phyloP scores from a whole-genome alignment of 37 sponge, comb jelly and placozoan genomes.

The Amphimedon queenslandica region DNA sequence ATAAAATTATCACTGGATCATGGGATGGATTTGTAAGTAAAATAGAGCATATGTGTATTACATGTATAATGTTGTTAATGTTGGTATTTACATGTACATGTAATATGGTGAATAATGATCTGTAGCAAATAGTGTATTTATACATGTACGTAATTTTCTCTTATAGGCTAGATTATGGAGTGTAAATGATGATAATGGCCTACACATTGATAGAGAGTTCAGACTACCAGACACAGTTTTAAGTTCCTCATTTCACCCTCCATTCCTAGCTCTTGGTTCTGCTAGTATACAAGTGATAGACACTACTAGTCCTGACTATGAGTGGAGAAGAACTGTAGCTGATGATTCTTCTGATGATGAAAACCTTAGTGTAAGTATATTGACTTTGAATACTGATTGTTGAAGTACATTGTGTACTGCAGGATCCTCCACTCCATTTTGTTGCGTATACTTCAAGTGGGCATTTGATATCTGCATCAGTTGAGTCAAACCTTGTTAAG shows the following conservation, averaged over 20 bases:
- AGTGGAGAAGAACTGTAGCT: constrained; percentile 34
- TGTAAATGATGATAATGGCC: constrained; percentile 14
- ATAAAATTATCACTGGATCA: constrained; percentile 35
- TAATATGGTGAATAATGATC: background rate
- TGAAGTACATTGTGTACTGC: background rate
- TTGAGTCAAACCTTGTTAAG: constrained; percentile 48
- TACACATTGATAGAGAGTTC: constrained; percentile 3
- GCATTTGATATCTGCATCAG: constrained; percentile 45
- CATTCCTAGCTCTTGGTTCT: constrained; percentile 41
- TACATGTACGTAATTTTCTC: background rate
- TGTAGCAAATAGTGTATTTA: background rate
- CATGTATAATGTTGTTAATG: background rate
- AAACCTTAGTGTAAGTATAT: constrained; percentile 6
- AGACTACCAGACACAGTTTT: constrained; percentile 45
- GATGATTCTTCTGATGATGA: constrained; percentile 51
- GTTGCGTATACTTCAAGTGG: constrained; percentile 55
- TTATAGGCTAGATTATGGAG: constrained; percentile 43
- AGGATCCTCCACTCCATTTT: constrained; percentile 64
- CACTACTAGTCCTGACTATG: constrained; percentile 1
- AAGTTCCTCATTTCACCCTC: constrained; percentile 1
- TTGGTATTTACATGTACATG: background rate
- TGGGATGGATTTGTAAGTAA: constrained; percentile 43
- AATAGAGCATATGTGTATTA: background rate
- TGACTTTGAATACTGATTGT: background rate
- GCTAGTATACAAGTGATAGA: constrained; percentile 38